Evolutionary conservation across 2,797 vertebrate species (phyloP).

Genomic region (Urosaurus nigricauda): DNA sequence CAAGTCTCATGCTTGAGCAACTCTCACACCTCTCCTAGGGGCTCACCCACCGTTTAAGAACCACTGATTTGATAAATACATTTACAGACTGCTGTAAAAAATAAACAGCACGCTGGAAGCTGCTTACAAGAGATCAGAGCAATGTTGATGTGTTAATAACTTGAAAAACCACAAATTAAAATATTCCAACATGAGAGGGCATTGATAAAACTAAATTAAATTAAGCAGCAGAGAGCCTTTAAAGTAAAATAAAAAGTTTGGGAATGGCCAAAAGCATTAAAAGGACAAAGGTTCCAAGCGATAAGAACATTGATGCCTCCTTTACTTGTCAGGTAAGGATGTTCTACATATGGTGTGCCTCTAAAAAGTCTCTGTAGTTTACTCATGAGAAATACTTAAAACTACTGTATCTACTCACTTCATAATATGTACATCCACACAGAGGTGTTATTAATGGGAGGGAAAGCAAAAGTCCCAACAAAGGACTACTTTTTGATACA

Average conservation of each 20-base stretch:
- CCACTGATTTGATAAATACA: not conserved
- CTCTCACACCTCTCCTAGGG: too few relatives aligned
- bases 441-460: not conserved
- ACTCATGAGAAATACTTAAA: not conserved
- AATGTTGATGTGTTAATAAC: not conserved
- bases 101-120: not conserved
- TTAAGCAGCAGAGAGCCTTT: not conserved
- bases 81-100: not conserved
- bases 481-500: not conserved
- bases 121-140: not conserved
- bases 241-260: not conserved
- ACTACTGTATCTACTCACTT: not conserved
- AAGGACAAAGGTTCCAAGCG: not conserved
- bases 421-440: not conserved
- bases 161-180: slow-evolving; percentile 14
- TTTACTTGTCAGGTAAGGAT: not conserved
- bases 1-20: too few relatives aligned
- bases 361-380: not conserved
- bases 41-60: too few relatives aligned
- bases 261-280: not conserved
- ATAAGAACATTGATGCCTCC: not conserved
- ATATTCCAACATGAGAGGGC: not conserved
- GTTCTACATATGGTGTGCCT: not conserved
- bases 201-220: not conserved
- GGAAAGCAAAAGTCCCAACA: not conserved